Conservation (phyloP, 2,797 vertebrate species). For the Scolopax bukidnonensis region DNA sequence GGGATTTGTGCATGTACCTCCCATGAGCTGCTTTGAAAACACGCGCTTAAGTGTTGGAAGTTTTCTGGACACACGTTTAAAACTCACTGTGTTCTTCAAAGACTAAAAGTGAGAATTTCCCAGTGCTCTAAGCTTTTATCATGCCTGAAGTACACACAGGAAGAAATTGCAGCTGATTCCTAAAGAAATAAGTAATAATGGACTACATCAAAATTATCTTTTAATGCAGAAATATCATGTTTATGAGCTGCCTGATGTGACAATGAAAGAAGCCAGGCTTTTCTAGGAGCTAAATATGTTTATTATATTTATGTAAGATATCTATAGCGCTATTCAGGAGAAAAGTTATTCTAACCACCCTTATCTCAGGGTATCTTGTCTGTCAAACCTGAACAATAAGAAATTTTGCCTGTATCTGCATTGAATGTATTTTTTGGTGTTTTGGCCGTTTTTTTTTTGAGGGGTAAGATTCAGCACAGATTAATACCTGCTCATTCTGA, state of each 20-base stretch:
- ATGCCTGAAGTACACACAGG: neutral
- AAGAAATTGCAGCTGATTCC: neutral
- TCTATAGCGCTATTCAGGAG: neutral
- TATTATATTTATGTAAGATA: neutral
- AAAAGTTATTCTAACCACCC: neutral
- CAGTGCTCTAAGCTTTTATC: neutral
- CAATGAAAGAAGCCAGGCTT: neutral
- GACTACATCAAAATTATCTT: neutral
- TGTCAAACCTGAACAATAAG: slow-evolving; percentile 35
- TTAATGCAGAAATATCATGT: neutral
- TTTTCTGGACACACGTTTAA: neutral
- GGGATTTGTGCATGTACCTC: slow-evolving; percentile 29
- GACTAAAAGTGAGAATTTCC: neutral
- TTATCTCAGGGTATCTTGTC: slow-evolving; percentile 16
- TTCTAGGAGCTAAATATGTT: neutral
- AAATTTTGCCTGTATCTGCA: slow-evolving; percentile 5
- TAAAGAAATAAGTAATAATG: neutral
- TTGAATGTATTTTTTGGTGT: neutral
- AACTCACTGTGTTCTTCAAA: neutral
- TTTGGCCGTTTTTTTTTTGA: neutral
- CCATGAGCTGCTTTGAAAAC: slow-evolving; percentile 17
- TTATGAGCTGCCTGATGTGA: neutral
- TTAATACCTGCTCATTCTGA: neutral
- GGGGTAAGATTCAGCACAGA: slow-evolving; percentile 17
- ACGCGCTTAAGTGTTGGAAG: neutral